phyloP scores from a whole-genome alignment of 2,888 invertebrate genomes.

The Argyresthia goedartella region DNA sequence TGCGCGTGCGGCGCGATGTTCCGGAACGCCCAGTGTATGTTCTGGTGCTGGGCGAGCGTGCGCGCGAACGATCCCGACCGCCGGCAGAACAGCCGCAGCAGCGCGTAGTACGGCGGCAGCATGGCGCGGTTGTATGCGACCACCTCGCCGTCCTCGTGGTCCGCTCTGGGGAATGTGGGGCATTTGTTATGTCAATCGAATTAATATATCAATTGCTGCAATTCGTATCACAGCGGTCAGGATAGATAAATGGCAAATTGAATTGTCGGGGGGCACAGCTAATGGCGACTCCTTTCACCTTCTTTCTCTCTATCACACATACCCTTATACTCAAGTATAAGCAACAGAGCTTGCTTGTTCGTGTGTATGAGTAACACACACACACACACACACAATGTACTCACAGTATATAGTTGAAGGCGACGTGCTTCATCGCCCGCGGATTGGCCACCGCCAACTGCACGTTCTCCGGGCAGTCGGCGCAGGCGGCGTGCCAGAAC shows the following conservation, averaged over 20 bases:
- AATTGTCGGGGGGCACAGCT: too few species aligned
- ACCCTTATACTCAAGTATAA: too few species aligned
- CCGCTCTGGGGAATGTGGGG: constrained; percentile 76
- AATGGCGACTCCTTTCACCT: too few species aligned
- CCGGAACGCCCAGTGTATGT: constrained; percentile 96
- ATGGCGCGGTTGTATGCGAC: constrained; percentile 94
- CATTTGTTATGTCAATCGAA: too few species aligned
- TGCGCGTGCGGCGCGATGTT: constrained; percentile 97
- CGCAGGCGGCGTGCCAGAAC: constrained; percentile 94
- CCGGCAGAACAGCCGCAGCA: constrained; percentile 91
- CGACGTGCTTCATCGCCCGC: constrained; percentile 92
- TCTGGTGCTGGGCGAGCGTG: constrained; percentile 91
- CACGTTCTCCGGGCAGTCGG: constrained; percentile 94
- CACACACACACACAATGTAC: too few species aligned
- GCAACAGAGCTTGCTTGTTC: too few species aligned
- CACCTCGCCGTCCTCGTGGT: constrained; percentile 96
- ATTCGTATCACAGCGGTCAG: too few species aligned
- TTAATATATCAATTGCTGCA: too few species aligned
- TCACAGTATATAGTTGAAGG: constrained; percentile 96
- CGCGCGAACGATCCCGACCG: constrained; percentile 89
- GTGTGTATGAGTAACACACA: too few species aligned
- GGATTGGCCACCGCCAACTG: constrained; percentile 89
- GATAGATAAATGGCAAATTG: too few species aligned
- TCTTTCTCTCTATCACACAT: too few species aligned
- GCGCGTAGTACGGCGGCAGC: constrained; percentile 93